These are phyloP conservation scores for Aporrectodea caliginosa DNA, from an alignment of 1,140 invertebrate species.

Conservation along the genomic window DNA sequence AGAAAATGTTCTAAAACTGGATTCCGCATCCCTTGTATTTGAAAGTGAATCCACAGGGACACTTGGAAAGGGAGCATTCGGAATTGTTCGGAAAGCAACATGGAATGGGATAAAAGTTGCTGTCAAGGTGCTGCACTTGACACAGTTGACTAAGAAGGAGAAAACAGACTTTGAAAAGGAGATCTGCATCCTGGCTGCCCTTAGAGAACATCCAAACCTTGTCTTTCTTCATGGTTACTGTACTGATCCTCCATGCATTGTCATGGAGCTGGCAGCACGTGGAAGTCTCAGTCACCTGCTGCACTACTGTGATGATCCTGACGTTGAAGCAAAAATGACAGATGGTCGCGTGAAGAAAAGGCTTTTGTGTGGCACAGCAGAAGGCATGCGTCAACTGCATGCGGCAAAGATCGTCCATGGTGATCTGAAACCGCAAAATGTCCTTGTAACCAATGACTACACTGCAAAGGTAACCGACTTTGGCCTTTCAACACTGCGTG, in stretches of 20 bases:
- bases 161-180: not conserved
- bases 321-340: slow-evolving; percentile 24
- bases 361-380: slow-evolving; percentile 13
- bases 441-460: slow-evolving; percentile 8
- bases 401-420: slow-evolving; percentile 1
- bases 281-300: slow-evolving; percentile 22
- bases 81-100: not conserved
- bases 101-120: not conserved
- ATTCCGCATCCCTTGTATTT: not conserved
- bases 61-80: not conserved
- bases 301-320: slow-evolving; percentile 24
- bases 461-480: slow-evolving; percentile 27
- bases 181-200: not conserved
- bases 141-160: not conserved
- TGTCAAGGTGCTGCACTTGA: not conserved
- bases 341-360: slow-evolving; percentile 27
- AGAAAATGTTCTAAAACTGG: not conserved
- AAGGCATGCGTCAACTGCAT: slow-evolving; percentile 3
- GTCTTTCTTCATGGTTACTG: slow-evolving; percentile 25
- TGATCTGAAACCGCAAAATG: slow-evolving; percentile 22
- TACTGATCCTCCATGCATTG: slow-evolving; percentile 25
- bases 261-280: slow-evolving; percentile 26
- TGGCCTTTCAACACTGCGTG: slow-evolving; percentile 24
- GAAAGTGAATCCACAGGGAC: not conserved
- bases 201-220: slow-evolving; percentile 25